Conservation (phyloP, 2,113 vertebrate species). For the Laticauda colubrina region DNA sequence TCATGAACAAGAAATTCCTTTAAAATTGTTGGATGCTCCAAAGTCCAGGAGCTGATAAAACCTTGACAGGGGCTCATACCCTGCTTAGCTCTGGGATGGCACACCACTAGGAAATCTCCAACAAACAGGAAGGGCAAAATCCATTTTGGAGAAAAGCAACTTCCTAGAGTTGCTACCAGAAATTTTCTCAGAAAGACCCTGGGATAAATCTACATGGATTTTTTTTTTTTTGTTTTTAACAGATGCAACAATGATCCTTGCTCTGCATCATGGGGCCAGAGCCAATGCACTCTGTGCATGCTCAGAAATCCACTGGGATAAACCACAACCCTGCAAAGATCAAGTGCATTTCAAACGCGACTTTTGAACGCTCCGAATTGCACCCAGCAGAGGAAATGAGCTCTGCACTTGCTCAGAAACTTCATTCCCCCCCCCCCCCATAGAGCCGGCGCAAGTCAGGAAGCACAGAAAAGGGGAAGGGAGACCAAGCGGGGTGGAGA, state of each 20-base stretch:
- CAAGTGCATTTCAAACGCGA: neutral
- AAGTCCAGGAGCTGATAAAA: neutral
- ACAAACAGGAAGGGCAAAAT: neutral
- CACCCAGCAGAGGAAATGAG: neutral
- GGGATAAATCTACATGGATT: neutral
- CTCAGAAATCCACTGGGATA: neutral
- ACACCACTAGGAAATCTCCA: neutral
- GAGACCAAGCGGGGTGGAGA: neutral
- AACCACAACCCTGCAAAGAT: neutral
- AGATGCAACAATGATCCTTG: neutral
- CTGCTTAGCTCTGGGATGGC: neutral
- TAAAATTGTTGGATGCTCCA: neutral
- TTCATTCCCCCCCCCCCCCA: neutral
- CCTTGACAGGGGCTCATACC: neutral
- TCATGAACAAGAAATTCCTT: neutral
- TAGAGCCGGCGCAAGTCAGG: neutral
- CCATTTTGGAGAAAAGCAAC: neutral
- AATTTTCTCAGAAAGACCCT: neutral
- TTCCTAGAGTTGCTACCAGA: neutral
- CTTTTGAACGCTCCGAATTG: neutral
- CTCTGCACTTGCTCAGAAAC: neutral
- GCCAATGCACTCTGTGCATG: neutral
- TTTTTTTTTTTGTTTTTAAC: rapidly evolving
- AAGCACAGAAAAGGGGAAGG: neutral
- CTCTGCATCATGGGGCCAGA: neutral